Conservation (phyloP, 2,797 vertebrate genomes). For the Cossypha polioptera region DNA sequence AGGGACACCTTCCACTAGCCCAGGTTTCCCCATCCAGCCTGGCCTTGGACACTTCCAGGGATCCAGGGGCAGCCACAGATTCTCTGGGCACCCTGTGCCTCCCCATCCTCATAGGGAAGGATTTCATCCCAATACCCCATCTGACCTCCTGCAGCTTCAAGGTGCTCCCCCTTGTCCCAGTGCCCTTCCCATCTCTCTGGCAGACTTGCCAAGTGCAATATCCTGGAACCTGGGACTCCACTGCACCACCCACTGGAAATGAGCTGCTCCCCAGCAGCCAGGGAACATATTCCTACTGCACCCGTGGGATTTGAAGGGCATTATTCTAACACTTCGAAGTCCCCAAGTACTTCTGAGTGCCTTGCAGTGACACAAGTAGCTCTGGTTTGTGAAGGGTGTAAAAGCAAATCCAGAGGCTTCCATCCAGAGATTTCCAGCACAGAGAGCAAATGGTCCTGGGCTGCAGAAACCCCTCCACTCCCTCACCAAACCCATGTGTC, state of each 20-base stretch:
- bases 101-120: rapidly evolving
- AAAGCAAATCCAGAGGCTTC: not conserved
- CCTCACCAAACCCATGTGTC: rapidly evolving
- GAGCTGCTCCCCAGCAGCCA: not conserved
- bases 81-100: not conserved
- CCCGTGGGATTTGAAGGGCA: not conserved
- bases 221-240: no score
- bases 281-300: not conserved
- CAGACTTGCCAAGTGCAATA: not conserved
- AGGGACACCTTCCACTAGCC: rapidly evolving
- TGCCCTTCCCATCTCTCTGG: not conserved
- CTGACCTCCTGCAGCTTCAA: not conserved
- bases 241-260: no score
- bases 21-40: rapidly evolving
- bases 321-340: not conserved
- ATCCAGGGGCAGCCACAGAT: not conserved
- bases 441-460: not conserved
- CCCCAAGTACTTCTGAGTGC: not conserved
- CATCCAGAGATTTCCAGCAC: not conserved
- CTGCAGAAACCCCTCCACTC: not conserved
- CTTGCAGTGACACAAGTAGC: not conserved
- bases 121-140: not conserved
- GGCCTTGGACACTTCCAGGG: not conserved
- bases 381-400: no score
- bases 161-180: not conserved